Base-by-base conservation (phyloP, 2,797 vertebrate genomes). In the Phrynocephalus vlangalii region DNA sequence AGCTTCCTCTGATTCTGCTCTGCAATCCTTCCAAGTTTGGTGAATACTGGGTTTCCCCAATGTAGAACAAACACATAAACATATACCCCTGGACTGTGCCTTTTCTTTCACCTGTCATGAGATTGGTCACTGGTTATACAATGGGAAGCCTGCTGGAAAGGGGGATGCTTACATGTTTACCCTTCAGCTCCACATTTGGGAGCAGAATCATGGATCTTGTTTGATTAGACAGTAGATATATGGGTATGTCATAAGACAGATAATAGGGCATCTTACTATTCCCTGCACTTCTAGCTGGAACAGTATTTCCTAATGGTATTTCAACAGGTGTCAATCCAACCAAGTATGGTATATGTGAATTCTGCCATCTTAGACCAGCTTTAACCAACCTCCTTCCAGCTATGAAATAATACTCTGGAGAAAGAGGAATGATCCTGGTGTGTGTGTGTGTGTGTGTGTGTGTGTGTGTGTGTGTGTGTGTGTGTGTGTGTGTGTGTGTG, bases 261-360 rank as follows among this genome's bases (percentile, higher is more conserved):
- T 63, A 63, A 63, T 63, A 63, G 60, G 60, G 20, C 60, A 63
- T 87, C 75, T 86, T 75, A n/a, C 66, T 70, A 20, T 83, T 80
- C 82, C 52, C 0, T 0, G 18, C 22, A 22, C 16, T 7, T 60
- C 38, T 82, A 15, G 2, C 50, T 87, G 75, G 30, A 92, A 84
- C 56, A 50, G 38, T 48, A 20, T 20, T 81, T 83, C 8, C 38
- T 78, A 88, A 82, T 88, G n/a, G 26, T 86, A 1, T 70, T 24
- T 81, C 67, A 84, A 24, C 24, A 76, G 70, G 48, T 67, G 75
- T 4, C 52, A 83, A 70, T 89, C 48, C 22, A 83, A 56, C 72
- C 16, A 3, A n/a, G 50, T 8, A 86, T 66, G 0, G 50, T 5
- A 86, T 66, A 0, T 90, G 71, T 44, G 75, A 84, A 30, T 75